Percentiles rank a stretch among this genome's conserved stretches.
These are phyloP conservation scores for Odontamblyopus rebecca DNA, from an alignment of 2,797 vertebrate species.

Conservation along the genomic window DNA sequence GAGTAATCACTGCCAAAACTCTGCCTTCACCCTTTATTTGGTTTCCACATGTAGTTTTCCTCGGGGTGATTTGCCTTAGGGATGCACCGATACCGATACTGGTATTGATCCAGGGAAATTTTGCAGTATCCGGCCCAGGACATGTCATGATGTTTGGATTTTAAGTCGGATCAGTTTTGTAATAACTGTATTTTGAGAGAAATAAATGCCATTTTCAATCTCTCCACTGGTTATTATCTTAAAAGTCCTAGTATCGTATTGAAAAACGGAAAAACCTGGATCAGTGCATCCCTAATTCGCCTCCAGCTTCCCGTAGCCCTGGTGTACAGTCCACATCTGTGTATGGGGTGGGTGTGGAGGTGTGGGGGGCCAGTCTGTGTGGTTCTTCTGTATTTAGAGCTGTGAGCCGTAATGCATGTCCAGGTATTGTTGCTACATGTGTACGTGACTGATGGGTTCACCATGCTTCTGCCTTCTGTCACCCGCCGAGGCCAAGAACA, in stretches of 20 bases:
- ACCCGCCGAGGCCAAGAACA: constrained; percentile 80
- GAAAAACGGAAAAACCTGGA: too few species aligned
- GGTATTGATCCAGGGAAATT: too few species aligned
- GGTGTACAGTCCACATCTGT: constrained; percentile 57
- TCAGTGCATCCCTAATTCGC: too few species aligned
- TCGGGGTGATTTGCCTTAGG: constrained; percentile 1
- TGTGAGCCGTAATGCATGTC: constrained; percentile 87
- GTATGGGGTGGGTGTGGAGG: constrained; percentile 68
- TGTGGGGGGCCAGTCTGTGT: constrained; percentile 74
- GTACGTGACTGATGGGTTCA: constrained; percentile 82
- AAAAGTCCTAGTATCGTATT: too few species aligned
- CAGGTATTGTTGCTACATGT: constrained; percentile 82
- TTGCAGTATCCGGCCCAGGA: too few species aligned
- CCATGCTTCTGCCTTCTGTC: constrained; percentile 89
- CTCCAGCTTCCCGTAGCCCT: neutral
- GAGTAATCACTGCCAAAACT: constrained; percentile 7
- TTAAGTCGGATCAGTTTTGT: too few species aligned
- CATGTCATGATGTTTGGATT: too few species aligned
- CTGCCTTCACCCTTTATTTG: constrained; percentile 31
- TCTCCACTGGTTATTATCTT: too few species aligned
- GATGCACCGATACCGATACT: too few species aligned
- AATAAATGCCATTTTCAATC: too few species aligned
- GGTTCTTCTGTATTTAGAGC: constrained; percentile 82
- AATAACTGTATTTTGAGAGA: too few species aligned
- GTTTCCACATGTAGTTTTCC: constrained; percentile 20